These are phyloP conservation scores for cat (Felis catus) DNA, from an alignment of 2,113 vertebrate genomes.

Conservation along the genomic window DNA sequence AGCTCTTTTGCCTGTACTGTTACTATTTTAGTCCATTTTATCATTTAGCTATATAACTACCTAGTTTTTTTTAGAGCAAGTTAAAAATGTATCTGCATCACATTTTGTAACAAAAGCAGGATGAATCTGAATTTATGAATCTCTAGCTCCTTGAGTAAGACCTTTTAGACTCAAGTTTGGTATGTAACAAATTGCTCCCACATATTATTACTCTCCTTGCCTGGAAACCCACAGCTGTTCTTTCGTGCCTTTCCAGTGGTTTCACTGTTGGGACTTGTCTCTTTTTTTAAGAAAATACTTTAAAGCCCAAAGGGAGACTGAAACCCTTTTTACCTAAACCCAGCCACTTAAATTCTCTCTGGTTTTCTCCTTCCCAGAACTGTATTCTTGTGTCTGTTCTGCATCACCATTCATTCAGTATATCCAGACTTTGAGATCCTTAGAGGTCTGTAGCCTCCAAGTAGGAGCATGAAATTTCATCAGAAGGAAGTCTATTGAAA, in stretches of 20 bases:
- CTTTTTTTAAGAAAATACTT: neutral
- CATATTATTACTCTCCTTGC: neutral
- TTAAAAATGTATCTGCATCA: neutral
- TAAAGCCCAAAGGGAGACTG: neutral
- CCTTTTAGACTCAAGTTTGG: neutral
- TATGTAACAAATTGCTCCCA: neutral
- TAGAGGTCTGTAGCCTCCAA: neutral
- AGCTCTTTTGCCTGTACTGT: neutral
- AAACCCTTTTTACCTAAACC: neutral
- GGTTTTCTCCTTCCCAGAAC: neutral
- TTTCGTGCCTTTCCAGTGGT: neutral
- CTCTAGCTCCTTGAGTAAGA: neutral
- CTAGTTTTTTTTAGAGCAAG: neutral
- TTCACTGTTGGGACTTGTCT: neutral
- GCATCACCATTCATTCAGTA: neutral
- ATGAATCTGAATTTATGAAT: neutral
- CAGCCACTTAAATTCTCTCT: neutral
- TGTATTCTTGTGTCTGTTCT: neutral
- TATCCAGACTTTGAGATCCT: neutral
- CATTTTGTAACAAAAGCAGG: conserved; percentile 6
- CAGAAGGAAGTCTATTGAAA: neutral
- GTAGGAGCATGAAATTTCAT: neutral
- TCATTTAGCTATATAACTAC: neutral
- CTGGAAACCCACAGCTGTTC: neutral
- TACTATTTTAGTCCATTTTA: neutral